Percentiles rank a stretch among this genome's conserved stretches.
Conservation (phyloP, 2,797 vertebrate genomes). For the Gymnoscopelus microlampas region DNA sequence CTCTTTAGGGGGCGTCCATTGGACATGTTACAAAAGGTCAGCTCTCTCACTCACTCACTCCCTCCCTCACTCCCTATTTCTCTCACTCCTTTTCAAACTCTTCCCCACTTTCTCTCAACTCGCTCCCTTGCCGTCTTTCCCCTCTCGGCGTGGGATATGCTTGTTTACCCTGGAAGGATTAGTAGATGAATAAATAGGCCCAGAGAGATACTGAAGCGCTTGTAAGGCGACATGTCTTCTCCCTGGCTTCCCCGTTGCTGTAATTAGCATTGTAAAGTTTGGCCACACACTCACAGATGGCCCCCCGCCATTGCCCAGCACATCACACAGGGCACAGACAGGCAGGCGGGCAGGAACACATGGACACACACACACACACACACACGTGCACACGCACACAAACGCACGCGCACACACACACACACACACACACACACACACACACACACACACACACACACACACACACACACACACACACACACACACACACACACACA, state of each 20-base stretch:
- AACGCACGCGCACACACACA: background rate
- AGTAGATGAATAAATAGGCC: conserved; percentile 21
- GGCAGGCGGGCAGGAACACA: background rate
- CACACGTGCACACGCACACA: background rate
- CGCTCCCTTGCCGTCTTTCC: no score
- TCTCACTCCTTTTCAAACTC: background rate
- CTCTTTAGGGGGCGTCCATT: no score
- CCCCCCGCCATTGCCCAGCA: background rate
- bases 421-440: background rate
- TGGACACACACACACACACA: background rate
- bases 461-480: background rate
- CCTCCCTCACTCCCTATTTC: background rate
- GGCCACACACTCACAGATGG: conserved; percentile 28
- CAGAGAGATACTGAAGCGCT: conserved; percentile 14
- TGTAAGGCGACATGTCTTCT: conserved; percentile 26
- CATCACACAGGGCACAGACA: conserved; percentile 8
- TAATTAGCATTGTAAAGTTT: conserved; percentile 37
- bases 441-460: conserved; percentile 4
- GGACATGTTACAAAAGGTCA: no score
- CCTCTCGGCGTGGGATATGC: background rate
- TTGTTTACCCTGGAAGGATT: conserved; percentile 31
- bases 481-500: no score
- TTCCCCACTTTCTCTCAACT: background rate
- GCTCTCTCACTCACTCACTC: background rate
- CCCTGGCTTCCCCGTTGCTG: conserved; percentile 7